Percentiles rank a stretch among this genome's conserved stretches.
phyloP scores from a whole-genome alignment of 2,797 vertebrate species.

The Lutjanus campechanus region DNA sequence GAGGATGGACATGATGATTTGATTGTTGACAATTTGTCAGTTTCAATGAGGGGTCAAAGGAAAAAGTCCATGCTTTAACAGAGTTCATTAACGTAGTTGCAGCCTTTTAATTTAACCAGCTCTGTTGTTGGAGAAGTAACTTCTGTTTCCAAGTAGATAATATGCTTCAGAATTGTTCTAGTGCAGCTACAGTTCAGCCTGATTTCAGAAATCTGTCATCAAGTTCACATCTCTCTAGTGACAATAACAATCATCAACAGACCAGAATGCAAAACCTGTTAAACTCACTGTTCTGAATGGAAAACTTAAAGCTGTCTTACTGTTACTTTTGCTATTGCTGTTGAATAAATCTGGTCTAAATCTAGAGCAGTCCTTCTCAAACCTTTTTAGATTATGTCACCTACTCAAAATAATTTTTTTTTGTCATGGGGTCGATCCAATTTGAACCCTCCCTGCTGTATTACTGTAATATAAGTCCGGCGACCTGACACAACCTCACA shows the following conservation, averaged over 20 bases:
- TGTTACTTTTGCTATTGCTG: background rate
- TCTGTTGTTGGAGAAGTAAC: background rate
- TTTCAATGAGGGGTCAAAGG: conserved; percentile 1
- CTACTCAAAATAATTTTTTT: background rate
- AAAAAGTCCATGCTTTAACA: background rate
- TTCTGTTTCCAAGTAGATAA: background rate
- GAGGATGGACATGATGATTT: conserved; percentile 22
- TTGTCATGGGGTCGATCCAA: background rate
- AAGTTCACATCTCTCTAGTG: background rate
- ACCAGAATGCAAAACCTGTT: background rate
- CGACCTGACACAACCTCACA: too few species aligned
- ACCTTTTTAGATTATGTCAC: too few species aligned
- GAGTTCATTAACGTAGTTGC: background rate
- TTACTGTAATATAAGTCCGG: too few species aligned
- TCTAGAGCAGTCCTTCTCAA: too few species aligned
- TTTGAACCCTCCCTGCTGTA: too few species aligned
- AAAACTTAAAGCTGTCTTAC: background rate
- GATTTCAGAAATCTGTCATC: background rate
- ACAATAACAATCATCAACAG: background rate
- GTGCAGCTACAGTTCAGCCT: background rate
- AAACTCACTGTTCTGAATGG: background rate
- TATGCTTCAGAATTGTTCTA: background rate
- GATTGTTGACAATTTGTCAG: conserved; percentile 19
- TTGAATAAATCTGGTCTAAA: background rate
- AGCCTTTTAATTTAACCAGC: background rate